These are phyloP conservation scores for Andrena hattorfiana DNA, from an alignment of 2,888 invertebrate genomes.

Conservation along the genomic window DNA sequence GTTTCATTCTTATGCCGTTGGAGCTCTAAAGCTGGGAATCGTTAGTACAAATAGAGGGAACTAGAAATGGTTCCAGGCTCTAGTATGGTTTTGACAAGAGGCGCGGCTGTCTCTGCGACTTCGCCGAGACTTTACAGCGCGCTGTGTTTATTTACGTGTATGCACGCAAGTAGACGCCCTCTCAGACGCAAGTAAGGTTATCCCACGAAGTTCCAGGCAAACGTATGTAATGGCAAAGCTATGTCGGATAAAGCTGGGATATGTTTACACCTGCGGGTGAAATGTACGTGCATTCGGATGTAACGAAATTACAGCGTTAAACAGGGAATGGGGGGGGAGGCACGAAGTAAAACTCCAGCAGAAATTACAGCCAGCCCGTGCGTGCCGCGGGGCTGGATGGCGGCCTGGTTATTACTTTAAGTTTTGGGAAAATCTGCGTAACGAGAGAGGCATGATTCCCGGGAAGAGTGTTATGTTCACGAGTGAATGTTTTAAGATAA, in stretches of 20 bases:
- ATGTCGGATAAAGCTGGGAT: conserved; percentile 29
- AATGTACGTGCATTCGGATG: conserved; percentile 22
- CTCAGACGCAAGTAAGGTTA: conserved; percentile 25
- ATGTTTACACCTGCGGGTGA: conserved; percentile 16
- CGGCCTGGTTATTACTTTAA: conserved; percentile 27
- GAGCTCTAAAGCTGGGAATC: too few relatives aligned
- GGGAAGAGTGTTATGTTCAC: conserved; percentile 4
- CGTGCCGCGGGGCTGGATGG: too few relatives aligned
- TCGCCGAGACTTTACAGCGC: conserved; percentile 10
- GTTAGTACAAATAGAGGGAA: too few relatives aligned
- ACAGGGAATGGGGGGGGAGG: conserved; percentile 26
- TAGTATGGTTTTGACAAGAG: neutral
- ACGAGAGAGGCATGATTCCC: neutral
- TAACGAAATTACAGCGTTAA: conserved; percentile 43
- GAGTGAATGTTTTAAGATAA: conserved; percentile 7
- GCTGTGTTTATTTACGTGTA: neutral
- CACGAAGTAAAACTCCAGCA: too few relatives aligned
- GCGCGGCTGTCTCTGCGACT: neutral
- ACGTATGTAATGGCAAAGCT: conserved; percentile 48
- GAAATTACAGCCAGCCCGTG: too few relatives aligned
- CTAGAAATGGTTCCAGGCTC: neutral
- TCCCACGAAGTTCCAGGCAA: conserved; percentile 27
- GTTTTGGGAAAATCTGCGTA: conserved; percentile 21
- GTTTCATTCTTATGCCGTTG: neutral
- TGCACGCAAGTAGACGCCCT: neutral